phyloP scores from a whole-genome alignment of 2,113 vertebrate species.

The Chelonoidis abingdonii region DNA sequence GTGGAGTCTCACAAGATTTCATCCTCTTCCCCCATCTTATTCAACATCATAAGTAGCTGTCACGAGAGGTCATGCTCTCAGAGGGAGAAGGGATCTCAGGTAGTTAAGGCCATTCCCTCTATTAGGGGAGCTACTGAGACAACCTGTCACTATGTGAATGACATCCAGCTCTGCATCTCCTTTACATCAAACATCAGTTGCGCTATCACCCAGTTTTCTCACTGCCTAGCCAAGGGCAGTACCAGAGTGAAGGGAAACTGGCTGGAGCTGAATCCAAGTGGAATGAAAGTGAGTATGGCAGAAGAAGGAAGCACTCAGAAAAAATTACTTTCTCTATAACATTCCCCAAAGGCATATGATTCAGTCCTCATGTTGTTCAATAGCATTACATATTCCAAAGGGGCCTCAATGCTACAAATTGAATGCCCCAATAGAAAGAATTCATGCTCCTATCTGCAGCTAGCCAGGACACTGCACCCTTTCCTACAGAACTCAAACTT shows the following conservation, averaged over 20 bases:
- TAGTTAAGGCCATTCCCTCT: background rate
- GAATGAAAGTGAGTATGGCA: background rate
- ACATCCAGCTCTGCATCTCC: background rate
- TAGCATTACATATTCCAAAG: background rate
- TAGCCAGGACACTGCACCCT: background rate
- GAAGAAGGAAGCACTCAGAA: background rate
- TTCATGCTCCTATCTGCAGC: background rate
- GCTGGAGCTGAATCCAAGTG: background rate
- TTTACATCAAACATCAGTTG: background rate
- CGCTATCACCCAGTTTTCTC: background rate
- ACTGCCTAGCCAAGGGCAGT: background rate
- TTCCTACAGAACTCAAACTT: background rate
- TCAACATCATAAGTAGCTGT: background rate
- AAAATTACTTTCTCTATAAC: background rate
- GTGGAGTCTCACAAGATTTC: background rate
- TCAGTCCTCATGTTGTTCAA: background rate
- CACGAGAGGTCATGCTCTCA: background rate
- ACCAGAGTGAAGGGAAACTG: background rate
- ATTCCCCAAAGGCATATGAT: background rate
- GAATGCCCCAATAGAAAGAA: background rate
- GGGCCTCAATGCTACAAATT: background rate
- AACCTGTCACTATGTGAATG: background rate
- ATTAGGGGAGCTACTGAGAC: background rate
- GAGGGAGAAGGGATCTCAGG: background rate
- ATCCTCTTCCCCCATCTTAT: background rate